Percentiles rank a stretch among this genome's conserved stretches.
Evolutionary conservation across 2,888 invertebrate species (phyloP).

Genomic region (Plebejus argus): DNA sequence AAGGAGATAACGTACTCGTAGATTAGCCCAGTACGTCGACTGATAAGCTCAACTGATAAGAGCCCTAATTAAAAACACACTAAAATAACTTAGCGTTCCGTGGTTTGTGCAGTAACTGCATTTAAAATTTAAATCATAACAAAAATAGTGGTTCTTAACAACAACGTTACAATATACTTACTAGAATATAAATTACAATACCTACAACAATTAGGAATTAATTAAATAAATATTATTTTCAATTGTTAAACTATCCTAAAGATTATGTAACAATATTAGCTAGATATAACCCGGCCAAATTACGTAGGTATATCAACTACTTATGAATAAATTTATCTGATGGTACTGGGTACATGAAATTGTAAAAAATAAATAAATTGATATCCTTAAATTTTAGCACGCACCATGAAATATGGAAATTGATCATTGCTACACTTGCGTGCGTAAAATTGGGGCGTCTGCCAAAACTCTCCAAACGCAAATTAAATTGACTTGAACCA

Average conservation of each 20-base stretch:
- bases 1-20: constrained; percentile 56
- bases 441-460: constrained; percentile 53
- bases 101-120: background rate
- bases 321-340: too few relatives aligned
- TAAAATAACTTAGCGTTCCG: constrained; percentile 33
- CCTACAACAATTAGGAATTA: too few relatives aligned
- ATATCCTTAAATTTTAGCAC: background rate
- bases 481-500: constrained; percentile 50
- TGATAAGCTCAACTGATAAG: constrained; percentile 62
- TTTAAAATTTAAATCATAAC: background rate
- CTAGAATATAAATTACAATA: too few relatives aligned
- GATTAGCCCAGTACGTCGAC: constrained; percentile 66
- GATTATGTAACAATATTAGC: too few relatives aligned
- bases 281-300: too few relatives aligned
- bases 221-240: too few relatives aligned
- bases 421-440: constrained; percentile 45
- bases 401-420: constrained; percentile 8
- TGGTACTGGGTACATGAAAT: too few relatives aligned
- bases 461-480: constrained; percentile 47
- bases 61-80: constrained; percentile 44
- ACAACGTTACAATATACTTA: too few relatives aligned
- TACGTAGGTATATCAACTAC: too few relatives aligned
- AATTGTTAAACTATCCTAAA: too few relatives aligned
- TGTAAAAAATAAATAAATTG: background rate
- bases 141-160: background rate